These are phyloP conservation scores for Onychomys arenicola DNA, from an alignment of 2,797 vertebrate genomes.

Conservation along the genomic window DNA sequence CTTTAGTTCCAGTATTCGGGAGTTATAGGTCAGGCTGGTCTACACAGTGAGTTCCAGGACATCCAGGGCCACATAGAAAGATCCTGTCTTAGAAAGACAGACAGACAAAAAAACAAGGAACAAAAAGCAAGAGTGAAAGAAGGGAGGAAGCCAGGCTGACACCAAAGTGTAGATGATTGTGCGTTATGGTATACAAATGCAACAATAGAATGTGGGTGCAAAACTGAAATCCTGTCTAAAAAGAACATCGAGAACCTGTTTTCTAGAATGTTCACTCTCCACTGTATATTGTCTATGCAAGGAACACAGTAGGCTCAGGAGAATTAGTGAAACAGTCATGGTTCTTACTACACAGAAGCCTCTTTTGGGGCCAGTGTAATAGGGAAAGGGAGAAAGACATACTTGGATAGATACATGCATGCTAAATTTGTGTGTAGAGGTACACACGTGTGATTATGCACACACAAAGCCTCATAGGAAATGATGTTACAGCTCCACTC, in stretches of 20 bases:
- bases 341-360: neutral
- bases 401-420: neutral
- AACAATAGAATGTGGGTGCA: neutral
- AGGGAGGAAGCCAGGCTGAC: neutral
- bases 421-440: neutral
- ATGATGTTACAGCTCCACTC: neutral
- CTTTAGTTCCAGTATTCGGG: neutral
- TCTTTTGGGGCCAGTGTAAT: neutral
- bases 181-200: neutral
- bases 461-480: neutral
- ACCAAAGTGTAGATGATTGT: neutral
- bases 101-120: neutral
- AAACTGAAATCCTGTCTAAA: neutral
- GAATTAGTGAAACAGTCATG: neutral
- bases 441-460: rapidly evolving
- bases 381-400: neutral
- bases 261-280: neutral
- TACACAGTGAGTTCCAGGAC: neutral
- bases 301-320: neutral
- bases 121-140: neutral
- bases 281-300: neutral
- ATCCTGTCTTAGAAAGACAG: neutral
- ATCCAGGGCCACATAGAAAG: neutral
- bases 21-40: neutral
- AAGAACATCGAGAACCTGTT: neutral